Conservation (phyloP, 1,140 invertebrate species). For the Galendromus occidentalis region DNA sequence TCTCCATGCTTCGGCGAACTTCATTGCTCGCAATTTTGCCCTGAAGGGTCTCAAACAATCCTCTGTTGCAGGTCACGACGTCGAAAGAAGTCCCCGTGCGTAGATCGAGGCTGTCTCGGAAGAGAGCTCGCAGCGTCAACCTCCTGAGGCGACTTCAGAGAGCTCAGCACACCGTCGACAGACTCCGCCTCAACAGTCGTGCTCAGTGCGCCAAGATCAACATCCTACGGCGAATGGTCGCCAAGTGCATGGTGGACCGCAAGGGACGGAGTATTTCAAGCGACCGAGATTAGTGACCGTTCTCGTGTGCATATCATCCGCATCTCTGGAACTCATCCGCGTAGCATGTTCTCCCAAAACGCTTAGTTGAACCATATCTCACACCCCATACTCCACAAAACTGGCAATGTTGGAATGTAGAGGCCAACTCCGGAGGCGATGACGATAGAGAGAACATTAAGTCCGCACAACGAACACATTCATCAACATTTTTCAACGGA, state of each 20-base stretch:
- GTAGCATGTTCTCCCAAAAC: too few relatives aligned
- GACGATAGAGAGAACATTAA: too few relatives aligned
- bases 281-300: too few relatives aligned
- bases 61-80: not conserved
- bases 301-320: too few relatives aligned
- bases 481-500: too few relatives aligned
- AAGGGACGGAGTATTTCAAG: not conserved
- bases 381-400: too few relatives aligned
- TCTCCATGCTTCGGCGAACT: not conserved
- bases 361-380: too few relatives aligned
- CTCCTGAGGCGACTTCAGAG: not conserved
- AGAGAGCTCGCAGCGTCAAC: not conserved
- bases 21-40: not conserved
- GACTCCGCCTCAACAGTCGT: not conserved
- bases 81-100: slow-evolving; percentile 7
- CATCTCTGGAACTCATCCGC: too few relatives aligned
- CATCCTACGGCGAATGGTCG: not conserved
- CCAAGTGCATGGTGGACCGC: not conserved
- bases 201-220: slow-evolving; percentile 3
- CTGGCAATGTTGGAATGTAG: too few relatives aligned
- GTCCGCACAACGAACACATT: too few relatives aligned
- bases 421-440: too few relatives aligned
- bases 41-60: not conserved
- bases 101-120: not conserved
- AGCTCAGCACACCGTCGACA: slow-evolving; percentile 6